These are phyloP conservation scores for Chaunax sp. DNA, from an alignment of 2,797 vertebrate species.

Conservation along the genomic window DNA sequence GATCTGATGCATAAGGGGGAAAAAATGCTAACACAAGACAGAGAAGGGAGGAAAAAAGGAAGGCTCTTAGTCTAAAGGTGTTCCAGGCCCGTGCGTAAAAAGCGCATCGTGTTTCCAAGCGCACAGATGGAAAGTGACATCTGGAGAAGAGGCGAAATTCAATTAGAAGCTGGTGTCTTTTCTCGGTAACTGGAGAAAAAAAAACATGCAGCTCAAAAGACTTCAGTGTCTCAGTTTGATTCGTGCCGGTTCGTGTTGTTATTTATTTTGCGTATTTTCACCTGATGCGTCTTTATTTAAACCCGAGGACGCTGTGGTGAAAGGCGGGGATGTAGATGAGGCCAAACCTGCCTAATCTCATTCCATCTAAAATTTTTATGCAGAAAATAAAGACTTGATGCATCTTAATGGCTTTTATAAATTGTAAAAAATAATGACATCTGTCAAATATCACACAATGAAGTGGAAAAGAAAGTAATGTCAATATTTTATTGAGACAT, in stretches of 20 bases:
- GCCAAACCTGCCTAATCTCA: neutral
- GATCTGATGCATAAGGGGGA: neutral
- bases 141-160: slow-evolving; percentile 89
- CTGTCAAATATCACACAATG: too few relatives aligned
- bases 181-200: slow-evolving; percentile 63
- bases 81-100: slow-evolving; percentile 61
- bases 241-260: neutral
- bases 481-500: too few relatives aligned
- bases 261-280: slow-evolving; percentile 6
- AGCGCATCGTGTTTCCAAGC: slow-evolving; percentile 81
- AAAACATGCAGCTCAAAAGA: slow-evolving; percentile 50
- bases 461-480: too few relatives aligned
- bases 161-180: slow-evolving; percentile 87
- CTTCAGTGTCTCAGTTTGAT: slow-evolving; percentile 8
- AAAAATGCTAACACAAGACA: neutral
- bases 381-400: neutral
- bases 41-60: neutral
- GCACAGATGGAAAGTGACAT: slow-evolving; percentile 97
- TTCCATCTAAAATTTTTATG: neutral
- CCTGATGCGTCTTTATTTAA: slow-evolving; percentile 5
- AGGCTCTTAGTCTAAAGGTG: slow-evolving; percentile 28
- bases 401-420: neutral
- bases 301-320: neutral
- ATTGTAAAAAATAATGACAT: neutral
- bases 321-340: neutral